A percentile compares a stretch with the other conserved stretches of the same genome.
These are phyloP conservation scores for Chrysopa pallens DNA, from an alignment of 1,140 invertebrate species.

Conservation along the genomic window DNA sequence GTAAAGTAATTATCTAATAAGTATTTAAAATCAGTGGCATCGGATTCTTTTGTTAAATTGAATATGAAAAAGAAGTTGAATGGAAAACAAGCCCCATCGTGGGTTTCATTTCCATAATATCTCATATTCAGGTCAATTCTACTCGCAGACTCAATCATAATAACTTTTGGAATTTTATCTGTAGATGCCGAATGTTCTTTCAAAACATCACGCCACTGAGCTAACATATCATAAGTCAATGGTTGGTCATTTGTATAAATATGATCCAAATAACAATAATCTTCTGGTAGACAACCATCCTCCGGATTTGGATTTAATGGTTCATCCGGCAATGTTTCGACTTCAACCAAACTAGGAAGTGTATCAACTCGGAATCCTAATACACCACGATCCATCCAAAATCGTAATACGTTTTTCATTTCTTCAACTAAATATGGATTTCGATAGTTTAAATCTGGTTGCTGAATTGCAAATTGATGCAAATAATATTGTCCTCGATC, in stretches of 20 bases:
- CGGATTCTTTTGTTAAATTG: constrained; percentile 21
- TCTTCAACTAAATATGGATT: constrained; percentile 33
- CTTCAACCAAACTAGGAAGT: constrained; percentile 36
- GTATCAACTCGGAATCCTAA: constrained; percentile 60
- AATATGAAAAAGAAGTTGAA: constrained; percentile 51
- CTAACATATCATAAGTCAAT: constrained; percentile 34
- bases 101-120: constrained; percentile 28
- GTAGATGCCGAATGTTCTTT: constrained; percentile 22
- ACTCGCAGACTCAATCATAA: constrained; percentile 57
- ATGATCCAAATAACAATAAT: constrained; percentile 40
- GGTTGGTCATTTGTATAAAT: constrained; percentile 40
- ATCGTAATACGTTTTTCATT: constrained; percentile 45
- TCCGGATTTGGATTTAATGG: constrained; percentile 21
- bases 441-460: constrained; percentile 55
- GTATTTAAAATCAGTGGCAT: constrained; percentile 25
- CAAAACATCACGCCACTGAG: constrained; percentile 32
- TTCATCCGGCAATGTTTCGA: constrained; percentile 30
- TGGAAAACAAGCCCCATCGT: constrained; percentile 38
- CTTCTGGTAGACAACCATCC: constrained; percentile 19
- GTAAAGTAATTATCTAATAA: constrained; percentile 33
- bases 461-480: constrained; percentile 44
- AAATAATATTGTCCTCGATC: constrained; percentile 47
- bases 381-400: constrained; percentile 55
- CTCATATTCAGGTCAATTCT: constrained; percentile 33
- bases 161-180: constrained; percentile 26